These are phyloP conservation scores for Pipistrellus kuhlii DNA, from an alignment of 2,797 vertebrate genomes.

Conservation along the genomic window DNA sequence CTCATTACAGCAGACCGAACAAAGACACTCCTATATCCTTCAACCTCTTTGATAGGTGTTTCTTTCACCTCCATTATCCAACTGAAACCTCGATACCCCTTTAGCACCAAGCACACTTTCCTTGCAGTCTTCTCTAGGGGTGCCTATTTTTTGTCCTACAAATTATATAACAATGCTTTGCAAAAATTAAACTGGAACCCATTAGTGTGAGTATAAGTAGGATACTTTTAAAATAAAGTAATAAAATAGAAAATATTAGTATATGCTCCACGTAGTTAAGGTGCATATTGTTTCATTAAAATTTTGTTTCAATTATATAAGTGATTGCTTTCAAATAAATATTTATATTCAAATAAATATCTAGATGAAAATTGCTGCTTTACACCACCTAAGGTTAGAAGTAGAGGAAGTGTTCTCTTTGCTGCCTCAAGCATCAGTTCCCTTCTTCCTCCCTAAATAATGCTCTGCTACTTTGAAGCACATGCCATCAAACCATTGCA, in stretches of 20 bases:
- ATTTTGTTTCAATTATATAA: conserved; percentile 21
- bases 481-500: neutral
- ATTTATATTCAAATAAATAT: neutral
- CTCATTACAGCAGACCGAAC: neutral
- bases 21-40: neutral
- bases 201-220: neutral
- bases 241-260: neutral
- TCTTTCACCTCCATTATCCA: neutral
- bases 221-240: conserved; percentile 18
- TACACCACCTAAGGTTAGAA: neutral
- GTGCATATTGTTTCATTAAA: neutral
- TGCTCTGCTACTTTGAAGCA: neutral
- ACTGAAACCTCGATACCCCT: neutral
- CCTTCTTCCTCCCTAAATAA: conserved; percentile 23
- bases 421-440: neutral
- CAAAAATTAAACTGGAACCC: neutral
- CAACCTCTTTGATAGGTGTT: neutral
- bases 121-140: neutral
- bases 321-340: conserved; percentile 9
- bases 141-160: neutral
- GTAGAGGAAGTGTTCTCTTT: neutral
- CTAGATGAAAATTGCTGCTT: neutral
- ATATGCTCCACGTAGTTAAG: neutral
- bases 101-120: neutral
- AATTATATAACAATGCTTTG: neutral